Evolutionary conservation across 2,888 invertebrate genomes (phyloP), one percentile per base, ranked within the genome.

Genomic region (Lamellibrachia satsuma): DNA sequence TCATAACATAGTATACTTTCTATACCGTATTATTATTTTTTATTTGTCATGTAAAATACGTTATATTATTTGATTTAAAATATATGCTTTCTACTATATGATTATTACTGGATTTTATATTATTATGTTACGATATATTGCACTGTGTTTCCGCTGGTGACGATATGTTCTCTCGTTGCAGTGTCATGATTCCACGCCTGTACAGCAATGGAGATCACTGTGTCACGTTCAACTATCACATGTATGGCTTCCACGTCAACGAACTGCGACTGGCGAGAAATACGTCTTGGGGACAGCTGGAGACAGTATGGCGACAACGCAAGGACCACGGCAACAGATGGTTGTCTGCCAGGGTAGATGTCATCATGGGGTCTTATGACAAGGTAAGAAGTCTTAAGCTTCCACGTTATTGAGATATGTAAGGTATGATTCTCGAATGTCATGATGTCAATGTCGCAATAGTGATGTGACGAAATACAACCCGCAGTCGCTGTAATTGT

Each of bases 201-300:
- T 60, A 52, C 52, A 57, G 55, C 91, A n/a, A 9, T 52, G 93
- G 93, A 27, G 90, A 15, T 51, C 93, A 94, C 51, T 96, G 96
- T 92, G 93, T 96, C 55, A 92, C 93, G 7, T 96, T 96, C 93
- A 95, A 95, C 95, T 96, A 95, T 93, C 95, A 95, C 93, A 96
- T 96, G 95, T 95, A 95, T 93, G 96, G 96, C 15, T 93, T 93
- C 15, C 94, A 95, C 27, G 94, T 95, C 51, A 95, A 95, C 94
- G 94, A 94, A 15, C 95, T 96, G 3, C 95, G 95, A 91, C 93
- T 96, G n/a, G 95, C 92, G 6, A 90, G 51, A 90, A 92, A 92
- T 22, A 93, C n/a, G 39, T 6, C 11, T 6, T 22, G 22, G 75
- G 75, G n/a, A 75, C 22, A 75, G 6, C 75, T 75, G 75, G n/a